These are phyloP conservation scores for Cephalopholis sonnerati DNA, from an alignment of 2,113 vertebrate genomes.

Conservation along the genomic window DNA sequence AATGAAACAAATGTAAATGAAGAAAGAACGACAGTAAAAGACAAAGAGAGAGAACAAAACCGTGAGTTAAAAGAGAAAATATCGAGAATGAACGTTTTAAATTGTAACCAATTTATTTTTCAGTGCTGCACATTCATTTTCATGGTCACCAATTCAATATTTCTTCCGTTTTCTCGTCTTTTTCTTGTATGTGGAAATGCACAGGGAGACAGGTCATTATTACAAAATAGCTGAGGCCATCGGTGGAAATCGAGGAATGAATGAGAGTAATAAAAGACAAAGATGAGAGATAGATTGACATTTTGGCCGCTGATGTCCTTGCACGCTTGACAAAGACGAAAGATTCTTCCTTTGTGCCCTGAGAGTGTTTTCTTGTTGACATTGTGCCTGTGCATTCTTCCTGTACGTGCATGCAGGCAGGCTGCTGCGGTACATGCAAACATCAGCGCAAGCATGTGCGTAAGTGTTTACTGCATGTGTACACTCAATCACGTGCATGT, in stretches of 20 bases:
- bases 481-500: constrained; percentile 50
- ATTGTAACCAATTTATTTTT: constrained; percentile 1
- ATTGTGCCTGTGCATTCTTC: not conserved
- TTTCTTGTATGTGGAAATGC: constrained; percentile 8
- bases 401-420: constrained; percentile 1
- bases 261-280: constrained; percentile 24
- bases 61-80: not conserved
- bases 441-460: constrained; percentile 9
- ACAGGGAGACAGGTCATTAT: constrained; percentile 20
- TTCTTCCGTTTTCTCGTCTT: constrained; percentile 18
- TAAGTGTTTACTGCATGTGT: constrained; percentile 27
- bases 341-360: not conserved
- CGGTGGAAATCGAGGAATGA: constrained; percentile 27
- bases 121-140: constrained; percentile 7
- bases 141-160: constrained; percentile 15
- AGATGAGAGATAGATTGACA: constrained; percentile 41
- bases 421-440: constrained; percentile 19
- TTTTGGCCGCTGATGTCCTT: constrained; percentile 26
- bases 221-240: constrained; percentile 31
- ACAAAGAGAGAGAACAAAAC: not conserved
- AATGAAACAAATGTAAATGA: constrained; percentile 49
- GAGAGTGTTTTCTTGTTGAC: constrained; percentile 8
- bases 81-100: not conserved
- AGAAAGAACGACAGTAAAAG: not conserved
- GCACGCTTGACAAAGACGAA: constrained; percentile 26